Base-by-base conservation (phyloP, 2,888 invertebrate species). In the Brenthis ino region DNA sequence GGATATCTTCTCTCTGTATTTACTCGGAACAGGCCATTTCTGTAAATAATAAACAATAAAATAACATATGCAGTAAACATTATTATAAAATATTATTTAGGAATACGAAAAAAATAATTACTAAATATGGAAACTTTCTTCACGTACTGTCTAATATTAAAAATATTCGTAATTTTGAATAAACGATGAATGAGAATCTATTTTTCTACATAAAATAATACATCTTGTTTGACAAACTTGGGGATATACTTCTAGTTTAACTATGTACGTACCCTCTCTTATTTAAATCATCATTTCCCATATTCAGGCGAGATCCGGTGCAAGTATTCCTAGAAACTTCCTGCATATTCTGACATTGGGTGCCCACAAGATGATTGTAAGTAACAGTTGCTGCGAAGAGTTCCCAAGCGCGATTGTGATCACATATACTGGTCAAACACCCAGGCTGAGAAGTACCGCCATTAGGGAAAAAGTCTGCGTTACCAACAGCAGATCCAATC, bases 391-490 rank as follows among this genome's bases (percentile, higher is more conserved):
- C 77, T 47, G 86, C 88, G 16, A 88, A 89, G 6, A 85, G 73
- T 60, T 85, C 82, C 83, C 84, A 88, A 6, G 89, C 84, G 6
- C 86, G 84, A 67, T 88, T 84, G 72, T 89, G 90, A 72, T 85
- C 79, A 75, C 90, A 90, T 3, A 87, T 24, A 55, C 75, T 82
- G 6, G 80, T 79, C 0, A 81, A 1, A 65, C 90, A 91, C 2
- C 85, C 88, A 1, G 89, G 88, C 64, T 88, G 87, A n/a, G 79
- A 80, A 64, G 75, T 84, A 0, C 95, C 95, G 56, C 93, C 91
- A 73, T 95, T 95, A 28, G 94, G 94, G 89, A 93, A 94, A 81
- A 95, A 95, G 80, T 95, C 95, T 2, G 82, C 94, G 67, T 93
- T 83, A 0, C 89, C 94, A 3, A 94, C 82, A 6, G 89, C 79